Evolutionary conservation across 2,888 invertebrate genomes (phyloP).

Genomic region (Atethmia centrago): DNA sequence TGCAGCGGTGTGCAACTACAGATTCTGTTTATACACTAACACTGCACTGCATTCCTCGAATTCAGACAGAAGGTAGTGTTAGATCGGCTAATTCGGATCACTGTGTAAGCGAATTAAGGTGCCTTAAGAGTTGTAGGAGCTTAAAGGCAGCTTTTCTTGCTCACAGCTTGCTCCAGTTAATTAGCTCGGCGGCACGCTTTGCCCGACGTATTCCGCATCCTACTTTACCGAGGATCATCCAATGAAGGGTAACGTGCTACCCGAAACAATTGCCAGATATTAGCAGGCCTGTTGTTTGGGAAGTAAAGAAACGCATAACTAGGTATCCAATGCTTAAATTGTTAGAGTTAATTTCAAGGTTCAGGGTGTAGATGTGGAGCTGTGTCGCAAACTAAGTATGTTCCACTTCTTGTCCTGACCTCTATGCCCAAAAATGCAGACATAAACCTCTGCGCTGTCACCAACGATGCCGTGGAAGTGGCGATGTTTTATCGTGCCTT

Average conservation of each 20-base stretch:
- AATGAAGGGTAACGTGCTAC: conserved; percentile 55
- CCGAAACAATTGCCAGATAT: conserved; percentile 48
- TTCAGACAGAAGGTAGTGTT: conserved; percentile 44
- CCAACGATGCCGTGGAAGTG: no score
- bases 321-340: not conserved
- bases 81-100: conserved; percentile 57
- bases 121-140: conserved; percentile 70
- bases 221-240: conserved; percentile 64
- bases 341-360: not conserved
- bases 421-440: no score
- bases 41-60: conserved; percentile 36
- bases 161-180: conserved; percentile 70
- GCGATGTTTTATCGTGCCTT: no score
- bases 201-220: conserved; percentile 56
- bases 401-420: no score
- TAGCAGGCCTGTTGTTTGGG: conserved; percentile 18
- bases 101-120: conserved; percentile 70
- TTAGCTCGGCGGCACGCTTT: conserved; percentile 73
- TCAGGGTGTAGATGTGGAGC: no score
- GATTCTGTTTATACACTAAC: conserved; percentile 31
- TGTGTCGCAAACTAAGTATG: no score
- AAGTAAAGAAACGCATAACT: not conserved
- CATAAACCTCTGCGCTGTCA: no score
- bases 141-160: conserved; percentile 70
- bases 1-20: conserved; percentile 27